Evolutionary conservation across 2,888 invertebrate genomes (phyloP).

Genomic region (Oegoconia quadripuncta): DNA sequence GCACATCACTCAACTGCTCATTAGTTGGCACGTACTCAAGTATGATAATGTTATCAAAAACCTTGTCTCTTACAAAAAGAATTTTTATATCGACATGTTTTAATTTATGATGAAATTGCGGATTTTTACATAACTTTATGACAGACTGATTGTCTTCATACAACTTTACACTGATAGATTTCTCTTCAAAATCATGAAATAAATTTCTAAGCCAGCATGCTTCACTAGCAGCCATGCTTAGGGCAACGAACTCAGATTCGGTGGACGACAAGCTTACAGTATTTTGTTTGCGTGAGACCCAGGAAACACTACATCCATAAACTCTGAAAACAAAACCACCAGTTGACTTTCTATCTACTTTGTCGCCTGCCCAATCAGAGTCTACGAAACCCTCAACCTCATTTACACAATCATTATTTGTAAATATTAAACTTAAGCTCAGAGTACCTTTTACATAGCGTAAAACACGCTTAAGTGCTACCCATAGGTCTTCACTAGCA

Average conservation of each 20-base stretch:
- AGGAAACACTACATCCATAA: conserved; percentile 5
- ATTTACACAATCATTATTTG: background rate
- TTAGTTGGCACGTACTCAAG: background rate
- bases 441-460: conserved; percentile 7
- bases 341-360: conserved; percentile 9
- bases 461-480: conserved; percentile 2
- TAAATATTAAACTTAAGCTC: conserved; percentile 1
- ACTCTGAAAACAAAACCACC: conserved; percentile 6
- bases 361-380: conserved; percentile 11
- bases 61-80: conserved; percentile 5
- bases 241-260: conserved; percentile 6
- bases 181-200: background rate
- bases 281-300: conserved; percentile 2
- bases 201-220: conserved; percentile 11
- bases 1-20: background rate
- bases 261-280: conserved; percentile 8
- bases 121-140: background rate
- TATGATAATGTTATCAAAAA: background rate
- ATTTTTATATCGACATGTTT: conserved; percentile 11
- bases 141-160: conserved; percentile 6
- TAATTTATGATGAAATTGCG: conserved; percentile 4
- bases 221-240: conserved; percentile 5
- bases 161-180: background rate
- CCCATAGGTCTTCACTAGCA: conserved; percentile 4
- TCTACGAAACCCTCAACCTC: conserved; percentile 5